Evolutionary conservation across 92 coral and sea anemone genomes (phyloP).

Genomic region (Palythoa grandiflora): DNA sequence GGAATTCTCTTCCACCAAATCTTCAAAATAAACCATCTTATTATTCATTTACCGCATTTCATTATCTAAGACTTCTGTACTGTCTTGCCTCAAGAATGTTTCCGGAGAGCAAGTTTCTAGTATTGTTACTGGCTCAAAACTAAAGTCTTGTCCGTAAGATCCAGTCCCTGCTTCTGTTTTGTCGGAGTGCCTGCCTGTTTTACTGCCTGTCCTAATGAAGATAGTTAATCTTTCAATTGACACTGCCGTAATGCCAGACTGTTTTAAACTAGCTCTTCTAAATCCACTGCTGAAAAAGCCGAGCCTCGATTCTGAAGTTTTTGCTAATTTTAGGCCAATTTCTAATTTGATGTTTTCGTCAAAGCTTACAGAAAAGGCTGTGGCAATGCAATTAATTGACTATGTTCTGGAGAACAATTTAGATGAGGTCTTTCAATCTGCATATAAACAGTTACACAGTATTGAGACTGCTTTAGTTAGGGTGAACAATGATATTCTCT

Average conservation of each 20-base stretch:
- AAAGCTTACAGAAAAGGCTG: slow-evolving; percentile 47
- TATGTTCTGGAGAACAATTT: slow-evolving; percentile 32
- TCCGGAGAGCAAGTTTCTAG: not conserved
- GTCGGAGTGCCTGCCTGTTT: slow-evolving; percentile 33
- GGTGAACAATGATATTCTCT: not conserved
- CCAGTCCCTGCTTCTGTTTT: slow-evolving; percentile 21
- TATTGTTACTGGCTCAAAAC: not conserved
- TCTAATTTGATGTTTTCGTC: slow-evolving; percentile 39
- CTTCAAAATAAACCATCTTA: too few relatives aligned
- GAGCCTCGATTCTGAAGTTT: slow-evolving; percentile 28
- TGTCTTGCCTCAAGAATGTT: slow-evolving; percentile 11
- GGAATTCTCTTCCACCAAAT: too few relatives aligned
- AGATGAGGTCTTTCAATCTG: slow-evolving; percentile 54
- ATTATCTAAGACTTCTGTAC: not conserved
- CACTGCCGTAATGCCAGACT: slow-evolving; percentile 43
- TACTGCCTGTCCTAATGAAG: slow-evolving; percentile 28
- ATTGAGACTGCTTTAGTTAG: slow-evolving; percentile 23
- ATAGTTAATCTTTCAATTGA: slow-evolving; percentile 39
- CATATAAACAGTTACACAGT: slow-evolving; percentile 32
- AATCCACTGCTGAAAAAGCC: slow-evolving; percentile 52
- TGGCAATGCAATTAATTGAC: slow-evolving; percentile 40
- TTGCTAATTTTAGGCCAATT: slow-evolving; percentile 49
- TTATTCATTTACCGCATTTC: not conserved
- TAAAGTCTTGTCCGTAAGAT: not conserved
- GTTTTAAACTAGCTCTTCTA: slow-evolving; percentile 44